These are phyloP conservation scores for Hozukius guyotensis DNA, from an alignment of 2,797 vertebrate species.

Conservation along the genomic window DNA sequence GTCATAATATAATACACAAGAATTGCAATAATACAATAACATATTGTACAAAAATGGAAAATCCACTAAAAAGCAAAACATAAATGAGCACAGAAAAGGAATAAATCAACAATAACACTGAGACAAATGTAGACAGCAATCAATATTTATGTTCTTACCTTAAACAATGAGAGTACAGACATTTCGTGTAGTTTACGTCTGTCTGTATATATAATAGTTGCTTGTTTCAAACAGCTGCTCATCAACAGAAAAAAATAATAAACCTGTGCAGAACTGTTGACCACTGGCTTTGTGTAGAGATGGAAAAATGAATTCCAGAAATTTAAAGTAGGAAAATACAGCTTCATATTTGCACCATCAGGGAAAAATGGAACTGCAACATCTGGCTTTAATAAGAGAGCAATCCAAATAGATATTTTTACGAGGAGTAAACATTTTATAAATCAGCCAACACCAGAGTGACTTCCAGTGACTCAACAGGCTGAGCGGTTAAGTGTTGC, in stretches of 20 bases:
- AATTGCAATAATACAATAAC: not conserved
- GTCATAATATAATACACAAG: fast-evolving
- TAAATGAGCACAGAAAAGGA: not conserved
- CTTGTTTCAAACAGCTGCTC: conserved; percentile 22
- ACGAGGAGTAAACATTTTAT: conserved; percentile 51
- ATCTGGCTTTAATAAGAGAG: conserved; percentile 49
- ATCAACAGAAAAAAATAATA: not conserved
- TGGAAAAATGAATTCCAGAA: conserved; percentile 9
- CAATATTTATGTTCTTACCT: not conserved
- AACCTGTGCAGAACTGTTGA: not conserved
- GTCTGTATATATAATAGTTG: not conserved
- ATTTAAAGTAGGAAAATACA: not conserved
- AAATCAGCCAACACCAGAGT: conserved; percentile 16
- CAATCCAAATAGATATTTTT: conserved; percentile 47
- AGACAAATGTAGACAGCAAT: not conserved
- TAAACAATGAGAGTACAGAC: not conserved
- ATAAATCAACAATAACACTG: not conserved
- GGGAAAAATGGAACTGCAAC: conserved; percentile 16
- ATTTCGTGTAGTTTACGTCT: not conserved
- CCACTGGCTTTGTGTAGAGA: not conserved
- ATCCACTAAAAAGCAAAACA: not conserved
- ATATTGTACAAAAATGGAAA: conserved; percentile 2
- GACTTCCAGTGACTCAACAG: conserved; percentile 3
- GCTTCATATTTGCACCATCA: not conserved
- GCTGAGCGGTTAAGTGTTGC: not conserved